These are phyloP conservation scores for Platanista minor DNA, from an alignment of 2,113 vertebrate species.

Conservation along the genomic window DNA sequence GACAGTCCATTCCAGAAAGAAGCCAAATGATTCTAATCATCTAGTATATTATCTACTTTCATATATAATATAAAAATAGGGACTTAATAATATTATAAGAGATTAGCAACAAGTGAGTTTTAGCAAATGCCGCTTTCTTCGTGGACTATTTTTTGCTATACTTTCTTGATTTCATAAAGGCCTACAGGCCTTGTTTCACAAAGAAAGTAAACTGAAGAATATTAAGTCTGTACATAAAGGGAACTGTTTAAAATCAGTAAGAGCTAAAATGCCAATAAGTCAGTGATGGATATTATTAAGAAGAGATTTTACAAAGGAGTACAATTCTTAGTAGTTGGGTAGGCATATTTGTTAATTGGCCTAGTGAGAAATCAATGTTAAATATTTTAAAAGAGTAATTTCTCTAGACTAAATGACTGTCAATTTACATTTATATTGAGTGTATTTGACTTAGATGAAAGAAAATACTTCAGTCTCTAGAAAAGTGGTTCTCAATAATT, in stretches of 20 bases:
- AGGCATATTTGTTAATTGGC: background rate
- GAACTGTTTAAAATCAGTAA: background rate
- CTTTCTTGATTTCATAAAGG: constrained; percentile 11
- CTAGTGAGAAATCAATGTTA: background rate
- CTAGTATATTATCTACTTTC: background rate
- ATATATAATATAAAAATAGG: background rate
- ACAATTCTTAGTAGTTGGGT: background rate
- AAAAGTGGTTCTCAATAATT: background rate
- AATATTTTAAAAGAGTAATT: constrained; percentile 30
- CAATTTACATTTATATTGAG: background rate
- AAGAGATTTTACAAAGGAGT: background rate
- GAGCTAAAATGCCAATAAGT: background rate
- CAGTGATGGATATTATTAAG: background rate
- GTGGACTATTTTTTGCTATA: background rate
- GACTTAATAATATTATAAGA: background rate
- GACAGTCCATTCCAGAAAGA: background rate
- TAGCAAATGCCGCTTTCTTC: background rate
- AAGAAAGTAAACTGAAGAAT: background rate
- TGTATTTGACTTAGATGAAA: background rate
- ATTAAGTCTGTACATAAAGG: background rate
- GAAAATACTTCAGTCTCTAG: background rate
- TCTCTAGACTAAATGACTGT: background rate
- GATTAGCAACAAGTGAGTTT: background rate
- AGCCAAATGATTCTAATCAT: constrained; percentile 33
- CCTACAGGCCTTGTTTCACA: background rate